phyloP scores from a whole-genome alignment of 2,113 vertebrate genomes.

The Alligator mississippiensis region DNA sequence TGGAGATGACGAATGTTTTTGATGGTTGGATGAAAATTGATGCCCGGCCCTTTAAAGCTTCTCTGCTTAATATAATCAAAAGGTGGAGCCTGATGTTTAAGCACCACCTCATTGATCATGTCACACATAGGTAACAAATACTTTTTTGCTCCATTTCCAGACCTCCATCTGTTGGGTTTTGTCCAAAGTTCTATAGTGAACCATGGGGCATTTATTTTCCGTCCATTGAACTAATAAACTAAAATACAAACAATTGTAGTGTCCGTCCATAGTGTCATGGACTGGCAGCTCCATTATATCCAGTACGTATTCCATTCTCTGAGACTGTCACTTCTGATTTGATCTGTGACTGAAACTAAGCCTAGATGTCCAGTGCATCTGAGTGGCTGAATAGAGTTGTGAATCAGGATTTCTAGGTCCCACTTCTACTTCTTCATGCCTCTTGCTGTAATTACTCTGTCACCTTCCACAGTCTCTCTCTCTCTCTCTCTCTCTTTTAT shows the following conservation, averaged over 20 bases:
- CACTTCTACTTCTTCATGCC: background rate
- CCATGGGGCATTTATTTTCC: background rate
- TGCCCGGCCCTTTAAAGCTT: conserved; percentile 81
- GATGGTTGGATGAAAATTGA: conserved; percentile 90
- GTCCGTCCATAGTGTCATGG: fast-evolving
- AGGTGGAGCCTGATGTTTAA: conserved; percentile 96
- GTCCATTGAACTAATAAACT: fast-evolving
- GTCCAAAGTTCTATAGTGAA: fast-evolving
- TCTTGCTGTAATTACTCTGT: background rate
- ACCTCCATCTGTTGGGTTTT: background rate
- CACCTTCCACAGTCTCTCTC: background rate
- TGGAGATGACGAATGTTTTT: conserved; percentile 83
- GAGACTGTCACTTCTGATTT: background rate
- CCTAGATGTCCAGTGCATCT: background rate
- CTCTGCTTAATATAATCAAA: conserved; percentile 88
- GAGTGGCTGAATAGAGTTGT: background rate
- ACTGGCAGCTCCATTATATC: background rate
- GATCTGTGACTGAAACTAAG: background rate
- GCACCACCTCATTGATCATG: conserved; percentile 90
- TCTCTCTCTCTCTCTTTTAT: background rate
- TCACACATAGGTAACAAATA: conserved; percentile 87
- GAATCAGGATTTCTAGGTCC: background rate
- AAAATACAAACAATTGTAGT: background rate
- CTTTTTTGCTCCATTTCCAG: background rate
- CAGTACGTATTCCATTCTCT: fast-evolving